Evolutionary conservation across 30 jellyfish, hydroid and myxozoan species (phyloP).

Genomic region (Pelagia noctiluca): DNA sequence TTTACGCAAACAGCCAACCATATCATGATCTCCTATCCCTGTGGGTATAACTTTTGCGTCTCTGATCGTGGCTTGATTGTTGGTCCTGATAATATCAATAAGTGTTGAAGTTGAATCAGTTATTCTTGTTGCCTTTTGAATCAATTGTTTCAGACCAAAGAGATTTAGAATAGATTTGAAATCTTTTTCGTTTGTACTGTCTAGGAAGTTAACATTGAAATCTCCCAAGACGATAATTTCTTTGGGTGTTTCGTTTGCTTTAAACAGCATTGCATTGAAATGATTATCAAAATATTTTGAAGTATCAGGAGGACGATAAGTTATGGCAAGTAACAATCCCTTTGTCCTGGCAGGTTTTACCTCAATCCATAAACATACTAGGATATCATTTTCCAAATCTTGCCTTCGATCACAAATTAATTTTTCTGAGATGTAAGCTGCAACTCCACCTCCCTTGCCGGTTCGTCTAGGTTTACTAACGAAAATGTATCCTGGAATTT

Average conservation of each 20-base stretch:
- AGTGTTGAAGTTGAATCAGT: constrained; percentile 71
- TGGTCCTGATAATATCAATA: constrained; percentile 63
- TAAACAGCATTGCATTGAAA: constrained; percentile 62
- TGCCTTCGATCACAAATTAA: constrained; percentile 63
- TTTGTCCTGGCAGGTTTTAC: constrained; percentile 54
- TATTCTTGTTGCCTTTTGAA: constrained; percentile 68
- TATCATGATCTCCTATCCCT: constrained; percentile 80
- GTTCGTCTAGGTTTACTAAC: constrained; percentile 68
- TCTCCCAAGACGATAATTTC: constrained; percentile 60
- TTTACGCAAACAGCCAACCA: constrained; percentile 77
- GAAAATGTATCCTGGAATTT: constrained; percentile 72
- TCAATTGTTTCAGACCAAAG: constrained; percentile 67
- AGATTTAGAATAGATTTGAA: constrained; percentile 52
- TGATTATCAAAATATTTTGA: constrained; percentile 54
- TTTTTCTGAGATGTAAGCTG: constrained; percentile 76
- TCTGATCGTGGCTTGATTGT: constrained; percentile 74
- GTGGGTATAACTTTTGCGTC: constrained; percentile 72
- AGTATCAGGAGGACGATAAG: constrained; percentile 69
- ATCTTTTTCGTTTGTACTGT: constrained; percentile 41
- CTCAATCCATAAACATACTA: constrained; percentile 60
- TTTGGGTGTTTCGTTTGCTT: constrained; percentile 67
- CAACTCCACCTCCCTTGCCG: constrained; percentile 76
- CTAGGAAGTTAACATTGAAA: constrained; percentile 51
- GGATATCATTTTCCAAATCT: constrained; percentile 50
- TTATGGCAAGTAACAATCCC: constrained; percentile 45